phyloP scores from a whole-genome alignment of 2,888 invertebrate genomes.

The Melieria omissa region DNA sequence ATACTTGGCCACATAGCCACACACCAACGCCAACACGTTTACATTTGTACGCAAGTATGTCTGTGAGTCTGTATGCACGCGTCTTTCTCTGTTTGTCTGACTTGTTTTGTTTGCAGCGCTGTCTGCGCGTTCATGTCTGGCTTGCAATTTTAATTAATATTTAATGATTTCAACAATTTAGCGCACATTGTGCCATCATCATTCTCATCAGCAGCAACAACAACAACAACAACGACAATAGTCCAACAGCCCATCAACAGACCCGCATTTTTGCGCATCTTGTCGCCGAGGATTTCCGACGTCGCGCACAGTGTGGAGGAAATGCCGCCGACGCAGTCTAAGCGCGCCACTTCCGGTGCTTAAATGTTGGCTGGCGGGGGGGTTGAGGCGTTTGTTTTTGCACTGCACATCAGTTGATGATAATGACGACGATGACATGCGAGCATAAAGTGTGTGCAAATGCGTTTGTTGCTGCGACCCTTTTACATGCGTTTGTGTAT shows the following conservation, averaged over 20 bases:
- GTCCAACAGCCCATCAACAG: neutral
- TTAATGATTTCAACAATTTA: slow-evolving; percentile 50
- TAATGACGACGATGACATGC: slow-evolving; percentile 34
- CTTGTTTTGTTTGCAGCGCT: neutral
- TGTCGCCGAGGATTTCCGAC: neutral
- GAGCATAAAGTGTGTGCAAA: slow-evolving; percentile 7
- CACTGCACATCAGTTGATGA: slow-evolving; percentile 15
- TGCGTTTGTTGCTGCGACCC: slow-evolving; percentile 4
- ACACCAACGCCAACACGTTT: neutral
- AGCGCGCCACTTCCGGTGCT: neutral
- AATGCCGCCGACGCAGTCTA: neutral
- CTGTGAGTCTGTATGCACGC: neutral
- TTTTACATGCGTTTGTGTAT: slow-evolving; percentile 13
- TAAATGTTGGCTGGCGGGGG: too few species aligned
- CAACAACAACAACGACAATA: neutral
- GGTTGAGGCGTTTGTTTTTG: slow-evolving; percentile 1
- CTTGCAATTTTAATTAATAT: slow-evolving; percentile 49
- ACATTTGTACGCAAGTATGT: slow-evolving; percentile 3
- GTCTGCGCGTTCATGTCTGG: slow-evolving; percentile 31
- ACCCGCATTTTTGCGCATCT: neutral
- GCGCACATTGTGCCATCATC: slow-evolving; percentile 40
- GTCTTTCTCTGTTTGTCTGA: neutral
- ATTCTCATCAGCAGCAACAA: slow-evolving; percentile 17
- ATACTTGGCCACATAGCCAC: neutral
- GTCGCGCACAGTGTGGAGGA: neutral